Evolutionary conservation across 2,113 vertebrate species (phyloP).

Genomic region (Ammodramus savannarum): DNA sequence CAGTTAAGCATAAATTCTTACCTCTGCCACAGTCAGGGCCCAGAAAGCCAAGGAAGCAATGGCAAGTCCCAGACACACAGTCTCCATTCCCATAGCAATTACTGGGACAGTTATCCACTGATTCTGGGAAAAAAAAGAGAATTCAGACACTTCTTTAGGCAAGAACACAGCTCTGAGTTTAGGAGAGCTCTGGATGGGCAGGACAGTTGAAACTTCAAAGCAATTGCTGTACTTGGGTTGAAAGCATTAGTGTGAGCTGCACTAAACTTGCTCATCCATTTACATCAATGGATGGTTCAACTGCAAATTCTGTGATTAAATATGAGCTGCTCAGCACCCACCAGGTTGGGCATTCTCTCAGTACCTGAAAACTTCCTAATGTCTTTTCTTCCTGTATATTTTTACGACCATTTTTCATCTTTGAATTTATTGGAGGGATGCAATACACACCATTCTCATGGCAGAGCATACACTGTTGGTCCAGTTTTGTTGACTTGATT

Average conservation of each 20-base stretch:
- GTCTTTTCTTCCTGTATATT: neutral
- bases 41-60: constrained; percentile 94
- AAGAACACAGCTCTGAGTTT: neutral
- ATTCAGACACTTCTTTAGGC: neutral
- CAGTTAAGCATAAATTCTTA: constrained; percentile 55
- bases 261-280: neutral
- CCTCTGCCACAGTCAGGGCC: constrained; percentile 95
- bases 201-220: neutral
- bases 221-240: accelerated
- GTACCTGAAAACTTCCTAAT: neutral
- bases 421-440: neutral
- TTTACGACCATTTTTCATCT: neutral
- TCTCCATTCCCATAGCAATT: constrained; percentile 98
- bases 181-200: neutral
- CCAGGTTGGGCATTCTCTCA: neutral
- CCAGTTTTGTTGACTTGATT: neutral
- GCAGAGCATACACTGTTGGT: neutral
- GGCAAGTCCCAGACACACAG: constrained; percentile 91
- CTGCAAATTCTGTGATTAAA: neutral
- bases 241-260: neutral
- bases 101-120: constrained; percentile 95
- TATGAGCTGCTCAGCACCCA: neutral
- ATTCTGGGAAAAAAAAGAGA: constrained; percentile 76
- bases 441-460: neutral
- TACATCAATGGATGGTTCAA: neutral